Percentiles rank a stretch among this genome's conserved stretches.
phyloP scores from a whole-genome alignment of 1,140 invertebrate genomes.

The Ctenoplectra terminalis region DNA sequence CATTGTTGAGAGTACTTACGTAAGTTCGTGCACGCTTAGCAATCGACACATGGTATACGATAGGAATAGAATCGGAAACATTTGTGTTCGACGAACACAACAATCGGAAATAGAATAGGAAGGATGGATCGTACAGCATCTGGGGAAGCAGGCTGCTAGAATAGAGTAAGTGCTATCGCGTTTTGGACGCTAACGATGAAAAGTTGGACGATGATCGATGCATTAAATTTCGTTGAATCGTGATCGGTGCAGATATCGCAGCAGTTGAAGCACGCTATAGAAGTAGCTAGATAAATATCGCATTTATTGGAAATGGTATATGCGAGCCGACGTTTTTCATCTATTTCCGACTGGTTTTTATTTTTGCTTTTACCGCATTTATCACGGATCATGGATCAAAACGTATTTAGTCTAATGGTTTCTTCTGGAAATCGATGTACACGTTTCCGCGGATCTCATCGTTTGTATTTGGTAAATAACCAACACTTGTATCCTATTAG shows the following conservation, averaged over 20 bases:
- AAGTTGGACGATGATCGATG: conserved; percentile 1
- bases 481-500: too few species aligned
- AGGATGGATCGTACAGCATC: background rate
- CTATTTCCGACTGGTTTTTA: background rate
- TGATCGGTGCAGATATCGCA: conserved; percentile 29
- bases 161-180: conserved; percentile 8
- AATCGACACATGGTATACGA: background rate
- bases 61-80: conserved; percentile 26
- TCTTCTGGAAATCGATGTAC: too few species aligned
- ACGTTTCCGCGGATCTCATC: too few species aligned
- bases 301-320: background rate
- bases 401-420: too few species aligned
- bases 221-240: background rate
- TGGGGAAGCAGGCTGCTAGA: conserved; percentile 1
- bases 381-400: too few species aligned
- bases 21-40: background rate
- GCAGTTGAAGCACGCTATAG: conserved; percentile 11
- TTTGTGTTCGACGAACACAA: background rate
- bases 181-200: conserved; percentile 33
- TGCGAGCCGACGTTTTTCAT: background rate
- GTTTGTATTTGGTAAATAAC: too few species aligned
- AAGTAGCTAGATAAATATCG: conserved; percentile 25
- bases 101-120: conserved; percentile 16
- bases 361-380: too few species aligned
- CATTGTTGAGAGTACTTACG: conserved; percentile 1